phyloP scores from a whole-genome alignment of 2,888 invertebrate species.

The Zelleria hepariella region DNA sequence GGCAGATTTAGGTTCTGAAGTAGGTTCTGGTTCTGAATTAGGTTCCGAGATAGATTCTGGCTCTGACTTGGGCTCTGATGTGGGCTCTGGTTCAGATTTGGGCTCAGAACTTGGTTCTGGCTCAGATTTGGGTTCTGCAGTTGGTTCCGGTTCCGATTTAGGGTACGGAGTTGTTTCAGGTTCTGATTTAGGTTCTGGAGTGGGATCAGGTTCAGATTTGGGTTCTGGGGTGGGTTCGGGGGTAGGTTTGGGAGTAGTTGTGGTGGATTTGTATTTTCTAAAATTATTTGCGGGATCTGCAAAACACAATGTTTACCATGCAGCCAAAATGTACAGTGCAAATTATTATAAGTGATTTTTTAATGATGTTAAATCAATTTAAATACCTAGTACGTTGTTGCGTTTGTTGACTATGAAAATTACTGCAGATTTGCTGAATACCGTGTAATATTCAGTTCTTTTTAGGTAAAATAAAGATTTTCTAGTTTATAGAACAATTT shows the following conservation, averaged over 20 bases:
- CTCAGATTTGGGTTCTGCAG: conserved; percentile 43
- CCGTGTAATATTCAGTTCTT: too few species aligned
- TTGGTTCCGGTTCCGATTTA: conserved; percentile 46
- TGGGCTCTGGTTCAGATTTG: conserved; percentile 37
- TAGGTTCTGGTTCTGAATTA: conserved; percentile 46
- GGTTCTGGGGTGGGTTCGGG: conserved; percentile 33
- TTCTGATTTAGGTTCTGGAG: conserved; percentile 58
- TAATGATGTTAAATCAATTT: background rate
- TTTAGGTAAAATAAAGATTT: too few species aligned
- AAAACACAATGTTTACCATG: conserved; percentile 56
- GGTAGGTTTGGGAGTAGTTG: conserved; percentile 34
- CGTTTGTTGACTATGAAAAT: too few species aligned
- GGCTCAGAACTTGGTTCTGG: conserved; percentile 40
- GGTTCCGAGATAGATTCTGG: conserved; percentile 44
- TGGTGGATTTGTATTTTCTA: background rate
- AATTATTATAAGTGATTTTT: background rate
- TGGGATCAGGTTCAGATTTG: conserved; percentile 29
- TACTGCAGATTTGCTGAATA: too few species aligned
- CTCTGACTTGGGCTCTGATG: conserved; percentile 43
- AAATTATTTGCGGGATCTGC: conserved; percentile 51
- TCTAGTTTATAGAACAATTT: too few species aligned
- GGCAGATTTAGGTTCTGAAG: conserved; percentile 36
- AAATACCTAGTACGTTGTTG: too few species aligned
- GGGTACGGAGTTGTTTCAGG: conserved; percentile 48
- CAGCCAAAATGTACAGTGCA: conserved; percentile 32